Conservation (phyloP, 2,797 vertebrate species). For the Diplodus sargus region DNA sequence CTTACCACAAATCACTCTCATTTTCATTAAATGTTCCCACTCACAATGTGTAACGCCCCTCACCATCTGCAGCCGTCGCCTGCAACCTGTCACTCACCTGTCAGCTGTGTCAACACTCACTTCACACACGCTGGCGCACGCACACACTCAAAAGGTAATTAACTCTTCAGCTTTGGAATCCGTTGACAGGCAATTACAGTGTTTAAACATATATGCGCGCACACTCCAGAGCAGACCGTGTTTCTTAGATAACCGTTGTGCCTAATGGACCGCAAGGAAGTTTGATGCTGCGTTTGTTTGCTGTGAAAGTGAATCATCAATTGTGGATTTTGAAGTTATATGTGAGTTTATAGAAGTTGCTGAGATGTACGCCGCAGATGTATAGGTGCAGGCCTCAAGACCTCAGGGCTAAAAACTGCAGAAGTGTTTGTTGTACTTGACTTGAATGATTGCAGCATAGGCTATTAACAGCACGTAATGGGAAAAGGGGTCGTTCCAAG, state of each 20-base stretch:
- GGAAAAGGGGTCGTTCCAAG: background rate
- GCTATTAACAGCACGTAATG: no score
- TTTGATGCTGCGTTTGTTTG: slow-evolving; percentile 28
- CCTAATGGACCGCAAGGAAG: slow-evolving; percentile 33
- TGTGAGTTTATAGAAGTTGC: slow-evolving; percentile 2
- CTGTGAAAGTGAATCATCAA: slow-evolving; percentile 26
- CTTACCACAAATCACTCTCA: slow-evolving; percentile 21
- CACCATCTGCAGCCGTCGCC: slow-evolving; percentile 31
- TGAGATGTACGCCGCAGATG: background rate
- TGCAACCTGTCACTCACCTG: slow-evolving; percentile 56
- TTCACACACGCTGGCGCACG: background rate
- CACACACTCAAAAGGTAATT: slow-evolving; percentile 53
- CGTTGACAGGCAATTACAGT: slow-evolving; percentile 64
- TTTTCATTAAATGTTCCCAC: slow-evolving; percentile 34
- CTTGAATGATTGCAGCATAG: background rate
- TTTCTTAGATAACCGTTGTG: slow-evolving; percentile 24
- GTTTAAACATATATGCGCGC: slow-evolving; percentile 64
- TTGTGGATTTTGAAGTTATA: slow-evolving; percentile 37
- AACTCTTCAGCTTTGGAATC: slow-evolving; percentile 50
- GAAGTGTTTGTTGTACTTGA: background rate
- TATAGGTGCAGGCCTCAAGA: background rate
- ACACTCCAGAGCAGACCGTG: slow-evolving; percentile 13
- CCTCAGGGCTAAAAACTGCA: background rate
- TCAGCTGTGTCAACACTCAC: slow-evolving; percentile 32
- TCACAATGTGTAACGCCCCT: slow-evolving; percentile 5